phyloP scores from a whole-genome alignment of 2,113 vertebrate genomes.

The Motacilla tschutschensis region DNA sequence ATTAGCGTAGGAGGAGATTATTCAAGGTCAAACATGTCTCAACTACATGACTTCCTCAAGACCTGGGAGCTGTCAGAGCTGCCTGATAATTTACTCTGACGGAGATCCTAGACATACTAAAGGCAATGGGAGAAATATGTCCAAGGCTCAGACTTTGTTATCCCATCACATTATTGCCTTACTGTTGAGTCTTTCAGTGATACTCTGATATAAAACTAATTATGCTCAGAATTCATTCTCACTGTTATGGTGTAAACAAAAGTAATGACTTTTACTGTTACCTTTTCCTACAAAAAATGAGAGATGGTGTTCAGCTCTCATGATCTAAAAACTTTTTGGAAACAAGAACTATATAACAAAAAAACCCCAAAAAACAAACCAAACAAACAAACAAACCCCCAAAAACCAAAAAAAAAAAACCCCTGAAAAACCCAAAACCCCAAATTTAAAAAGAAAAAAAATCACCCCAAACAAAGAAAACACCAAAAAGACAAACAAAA shows the following conservation, averaged over 20 bases:
- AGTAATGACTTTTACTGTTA: neutral
- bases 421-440: too few relatives aligned
- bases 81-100: neutral
- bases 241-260: neutral
- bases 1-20: neutral
- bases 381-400: neutral
- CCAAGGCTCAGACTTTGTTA: neutral
- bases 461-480: neutral
- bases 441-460: too few relatives aligned
- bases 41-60: fast-evolving
- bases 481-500: neutral
- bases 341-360: neutral
- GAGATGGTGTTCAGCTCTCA: neutral
- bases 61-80: neutral
- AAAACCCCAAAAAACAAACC: neutral
- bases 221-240: neutral
- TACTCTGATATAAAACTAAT: neutral
- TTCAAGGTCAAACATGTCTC: neutral
- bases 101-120: neutral
- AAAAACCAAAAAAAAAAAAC: neutral
- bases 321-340: neutral
- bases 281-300: neutral
- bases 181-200: neutral
- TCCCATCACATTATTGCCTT: neutral
- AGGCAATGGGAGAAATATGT: neutral